These are phyloP conservation scores for Campylomormyrus numenius DNA, from an alignment of 2,113 vertebrate genomes.

Conservation along the genomic window DNA sequence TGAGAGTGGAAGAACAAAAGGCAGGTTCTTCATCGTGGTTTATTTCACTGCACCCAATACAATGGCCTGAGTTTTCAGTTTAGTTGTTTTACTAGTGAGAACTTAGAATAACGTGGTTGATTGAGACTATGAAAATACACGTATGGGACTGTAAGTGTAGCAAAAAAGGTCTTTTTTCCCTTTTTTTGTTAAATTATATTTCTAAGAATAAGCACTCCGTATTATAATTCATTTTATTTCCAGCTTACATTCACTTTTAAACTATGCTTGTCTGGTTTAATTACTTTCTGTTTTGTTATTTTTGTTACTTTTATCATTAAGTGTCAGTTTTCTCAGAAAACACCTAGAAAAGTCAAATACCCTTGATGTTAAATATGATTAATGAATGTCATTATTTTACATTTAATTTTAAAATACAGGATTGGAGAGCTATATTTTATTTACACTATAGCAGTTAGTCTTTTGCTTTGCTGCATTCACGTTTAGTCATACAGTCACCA, in stretches of 20 bases:
- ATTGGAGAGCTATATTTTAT: background rate
- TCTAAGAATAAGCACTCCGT: background rate
- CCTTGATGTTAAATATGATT: background rate
- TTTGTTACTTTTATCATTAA: background rate
- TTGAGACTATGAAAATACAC: background rate
- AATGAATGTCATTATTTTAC: background rate
- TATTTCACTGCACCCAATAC: background rate
- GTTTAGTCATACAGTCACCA: background rate
- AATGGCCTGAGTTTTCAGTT: background rate
- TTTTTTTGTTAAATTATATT: background rate
- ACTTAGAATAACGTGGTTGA: background rate
- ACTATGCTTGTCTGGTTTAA: background rate
- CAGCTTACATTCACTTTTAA: background rate
- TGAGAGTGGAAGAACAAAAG: background rate
- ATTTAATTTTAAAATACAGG: background rate
- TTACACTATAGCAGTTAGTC: background rate
- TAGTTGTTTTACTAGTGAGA: background rate
- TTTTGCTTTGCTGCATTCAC: background rate
- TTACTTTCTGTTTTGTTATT: background rate
- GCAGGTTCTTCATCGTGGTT: background rate
- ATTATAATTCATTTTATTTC: background rate
- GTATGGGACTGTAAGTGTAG: background rate
- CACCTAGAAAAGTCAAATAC: background rate
- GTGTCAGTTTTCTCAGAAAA: background rate
- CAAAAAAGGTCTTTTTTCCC: background rate